A percentile compares a stretch with the other conserved stretches of the same genome.
These are phyloP conservation scores for Seriola aureovittata DNA, from an alignment of 2,113 vertebrate genomes.

Conservation along the genomic window DNA sequence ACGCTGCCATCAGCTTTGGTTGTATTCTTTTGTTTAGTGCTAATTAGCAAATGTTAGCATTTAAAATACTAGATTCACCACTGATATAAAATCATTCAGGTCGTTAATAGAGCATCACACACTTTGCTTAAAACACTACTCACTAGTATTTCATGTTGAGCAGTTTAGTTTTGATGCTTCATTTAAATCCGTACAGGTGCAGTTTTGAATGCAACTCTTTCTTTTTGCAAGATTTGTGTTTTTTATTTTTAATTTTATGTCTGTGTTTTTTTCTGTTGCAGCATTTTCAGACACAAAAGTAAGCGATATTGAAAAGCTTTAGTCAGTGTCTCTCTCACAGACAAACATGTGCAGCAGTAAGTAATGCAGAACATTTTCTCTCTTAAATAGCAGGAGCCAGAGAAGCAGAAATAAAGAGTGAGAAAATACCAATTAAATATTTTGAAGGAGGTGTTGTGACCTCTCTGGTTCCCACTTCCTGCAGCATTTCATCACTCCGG, in stretches of 20 bases:
- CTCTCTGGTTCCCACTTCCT: constrained; percentile 60
- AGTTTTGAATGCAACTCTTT: background rate
- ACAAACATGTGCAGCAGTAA: constrained; percentile 26
- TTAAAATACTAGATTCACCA: no score
- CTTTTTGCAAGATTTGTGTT: background rate
- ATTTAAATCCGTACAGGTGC: background rate
- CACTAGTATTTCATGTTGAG: no score
- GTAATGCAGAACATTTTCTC: constrained; percentile 20
- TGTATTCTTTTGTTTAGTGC: no score
- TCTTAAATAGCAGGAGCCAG: constrained; percentile 32
- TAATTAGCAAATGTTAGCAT: no score
- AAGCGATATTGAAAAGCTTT: background rate
- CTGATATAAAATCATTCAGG: no score
- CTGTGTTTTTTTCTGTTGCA: background rate
- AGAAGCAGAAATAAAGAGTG: constrained; percentile 39
- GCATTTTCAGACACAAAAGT: background rate
- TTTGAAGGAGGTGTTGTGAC: constrained; percentile 69
- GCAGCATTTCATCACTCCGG: constrained; percentile 67
- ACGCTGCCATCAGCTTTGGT: no score
- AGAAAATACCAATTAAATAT: constrained; percentile 76
- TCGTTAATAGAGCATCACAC: no score
- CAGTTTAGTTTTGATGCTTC: background rate
- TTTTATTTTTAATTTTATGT: background rate
- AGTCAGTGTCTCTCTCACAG: background rate
- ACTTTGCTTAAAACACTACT: no score